A percentile compares a stretch with the other conserved stretches of the same genome.
Evolutionary conservation across 2,797 vertebrate genomes (phyloP).

Genomic region (Etheostoma nigrum): DNA sequence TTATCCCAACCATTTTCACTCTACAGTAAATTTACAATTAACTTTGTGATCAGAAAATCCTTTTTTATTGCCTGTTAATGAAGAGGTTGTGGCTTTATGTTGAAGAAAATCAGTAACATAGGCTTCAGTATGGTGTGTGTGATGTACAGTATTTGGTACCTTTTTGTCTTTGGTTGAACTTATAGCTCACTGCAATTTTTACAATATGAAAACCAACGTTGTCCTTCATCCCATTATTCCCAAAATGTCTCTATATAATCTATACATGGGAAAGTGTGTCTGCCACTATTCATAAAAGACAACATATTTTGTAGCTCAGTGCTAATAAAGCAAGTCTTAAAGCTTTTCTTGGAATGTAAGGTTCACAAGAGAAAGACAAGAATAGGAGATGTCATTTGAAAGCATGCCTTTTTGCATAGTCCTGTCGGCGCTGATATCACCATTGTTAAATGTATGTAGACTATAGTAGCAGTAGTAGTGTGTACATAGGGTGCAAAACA

Average conservation of each 20-base stretch:
- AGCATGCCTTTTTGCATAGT: conserved; percentile 53
- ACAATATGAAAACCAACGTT: not conserved
- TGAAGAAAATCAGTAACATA: conserved; percentile 40
- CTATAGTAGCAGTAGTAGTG: conserved; percentile 32
- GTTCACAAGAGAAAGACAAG: conserved; percentile 26
- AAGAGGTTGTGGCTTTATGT: conserved; percentile 25
- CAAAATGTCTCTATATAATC: not conserved
- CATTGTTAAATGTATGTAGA: conserved; percentile 58
- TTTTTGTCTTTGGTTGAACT: conserved; percentile 12
- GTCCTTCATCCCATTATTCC: not conserved
- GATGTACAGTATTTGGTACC: conserved; percentile 18
- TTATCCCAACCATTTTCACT: not conserved
- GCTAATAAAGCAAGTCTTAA: conserved; percentile 52
- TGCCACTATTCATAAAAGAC: conserved; percentile 11
- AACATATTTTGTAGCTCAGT: conserved; percentile 13
- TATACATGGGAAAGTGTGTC: not conserved
- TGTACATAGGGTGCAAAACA: conserved; percentile 40
- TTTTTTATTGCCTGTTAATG: not conserved
- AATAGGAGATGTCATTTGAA: conserved; percentile 57
- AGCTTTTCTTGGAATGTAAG: conserved; percentile 66
- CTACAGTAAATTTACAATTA: conserved; percentile 1
- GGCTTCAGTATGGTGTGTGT: not conserved
- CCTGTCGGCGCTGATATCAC: conserved; percentile 57
- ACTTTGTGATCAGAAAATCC: not conserved
- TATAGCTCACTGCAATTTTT: conserved; percentile 5